Conservation (phyloP, 2,888 invertebrate species). For the Magallana nippona region DNA sequence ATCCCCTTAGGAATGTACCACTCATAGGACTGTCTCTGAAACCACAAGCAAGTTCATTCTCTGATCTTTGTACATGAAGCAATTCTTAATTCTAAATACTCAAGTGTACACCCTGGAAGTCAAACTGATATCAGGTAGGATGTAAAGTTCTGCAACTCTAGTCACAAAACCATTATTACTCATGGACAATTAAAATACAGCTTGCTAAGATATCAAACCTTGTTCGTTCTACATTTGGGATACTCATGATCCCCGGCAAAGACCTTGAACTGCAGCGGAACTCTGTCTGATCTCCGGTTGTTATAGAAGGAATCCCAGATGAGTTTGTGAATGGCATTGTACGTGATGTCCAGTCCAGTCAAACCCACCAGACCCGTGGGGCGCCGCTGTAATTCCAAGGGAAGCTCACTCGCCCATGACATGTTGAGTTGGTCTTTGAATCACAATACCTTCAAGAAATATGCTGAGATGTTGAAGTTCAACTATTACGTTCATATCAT, state of each 20-base stretch:
- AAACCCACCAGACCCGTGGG: conserved; percentile 93
- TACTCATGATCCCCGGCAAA: conserved; percentile 91
- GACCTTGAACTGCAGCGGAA: conserved; percentile 90
- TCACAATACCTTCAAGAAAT: neutral
- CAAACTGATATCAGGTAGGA: too few species aligned
- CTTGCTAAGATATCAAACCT: conserved; percentile 48
- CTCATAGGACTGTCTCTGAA: conserved; percentile 91
- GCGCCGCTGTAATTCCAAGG: conserved; percentile 90
- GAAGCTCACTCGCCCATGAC: conserved; percentile 83
- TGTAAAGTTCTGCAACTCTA: too few species aligned
- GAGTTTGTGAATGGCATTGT: conserved; percentile 92
- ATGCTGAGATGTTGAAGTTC: neutral
- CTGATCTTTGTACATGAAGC: too few species aligned
- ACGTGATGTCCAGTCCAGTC: conserved; percentile 91
- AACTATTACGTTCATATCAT: too few species aligned
- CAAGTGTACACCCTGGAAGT: too few species aligned
- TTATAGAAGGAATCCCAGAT: conserved; percentile 96
- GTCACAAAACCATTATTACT: too few species aligned
- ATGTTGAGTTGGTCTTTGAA: conserved; percentile 57
- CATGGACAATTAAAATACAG: neutral
- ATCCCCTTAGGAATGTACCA: conserved; percentile 93
- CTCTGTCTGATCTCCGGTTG: conserved; percentile 89
- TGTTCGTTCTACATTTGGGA: conserved; percentile 83
- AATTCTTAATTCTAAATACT: too few species aligned
- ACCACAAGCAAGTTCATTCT: neutral